A percentile compares a stretch with the other conserved stretches of the same genome.
phyloP scores from a whole-genome alignment of 2,113 vertebrate species.

The Daboia siamensis region DNA sequence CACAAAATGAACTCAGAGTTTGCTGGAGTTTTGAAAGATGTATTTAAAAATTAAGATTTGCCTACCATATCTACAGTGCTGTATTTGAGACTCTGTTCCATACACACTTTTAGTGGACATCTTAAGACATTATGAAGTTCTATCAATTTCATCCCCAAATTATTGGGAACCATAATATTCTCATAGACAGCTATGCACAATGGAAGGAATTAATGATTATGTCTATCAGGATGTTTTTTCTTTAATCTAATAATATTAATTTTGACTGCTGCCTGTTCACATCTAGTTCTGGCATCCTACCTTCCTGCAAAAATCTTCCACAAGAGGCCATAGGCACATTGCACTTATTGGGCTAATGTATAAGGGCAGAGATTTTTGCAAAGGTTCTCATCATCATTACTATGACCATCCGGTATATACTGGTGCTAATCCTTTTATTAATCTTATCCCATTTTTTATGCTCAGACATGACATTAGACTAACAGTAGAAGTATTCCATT shows the following conservation, averaged over 20 bases:
- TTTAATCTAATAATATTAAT: neutral
- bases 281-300: neutral
- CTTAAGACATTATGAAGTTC: neutral
- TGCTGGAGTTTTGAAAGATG: neutral
- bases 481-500: neutral
- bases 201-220: neutral
- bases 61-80: neutral
- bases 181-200: neutral
- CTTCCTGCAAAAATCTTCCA: neutral
- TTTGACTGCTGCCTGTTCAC: neutral
- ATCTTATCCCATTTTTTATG: neutral
- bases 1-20: neutral
- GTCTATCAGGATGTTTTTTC: neutral
- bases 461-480: neutral
- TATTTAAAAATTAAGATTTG: neutral
- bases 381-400: neutral
- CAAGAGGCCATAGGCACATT: neutral
- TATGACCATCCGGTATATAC: neutral
- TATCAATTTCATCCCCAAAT: neutral
- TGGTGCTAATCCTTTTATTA: neutral
- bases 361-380: neutral
- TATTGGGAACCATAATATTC: neutral
- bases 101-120: neutral
- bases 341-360: neutral
- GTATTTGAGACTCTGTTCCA: neutral